A percentile compares a stretch with the other conserved stretches of the same genome.
phyloP scores from a whole-genome alignment of 2,888 invertebrate species.

The Polydrusus pterygomalis region DNA sequence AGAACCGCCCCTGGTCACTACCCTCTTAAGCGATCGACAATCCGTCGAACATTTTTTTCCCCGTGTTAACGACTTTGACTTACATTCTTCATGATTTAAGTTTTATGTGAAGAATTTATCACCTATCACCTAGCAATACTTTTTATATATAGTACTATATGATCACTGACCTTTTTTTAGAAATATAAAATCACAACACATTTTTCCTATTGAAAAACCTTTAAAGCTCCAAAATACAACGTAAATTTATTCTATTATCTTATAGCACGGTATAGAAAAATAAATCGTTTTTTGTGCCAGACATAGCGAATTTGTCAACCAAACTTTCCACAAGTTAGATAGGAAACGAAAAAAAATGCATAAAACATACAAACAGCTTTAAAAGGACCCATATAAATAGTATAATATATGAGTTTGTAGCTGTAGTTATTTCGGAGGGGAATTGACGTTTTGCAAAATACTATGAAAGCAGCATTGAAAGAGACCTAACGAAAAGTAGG shows the following conservation, averaged over 20 bases:
- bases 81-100: too few species aligned
- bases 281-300: background rate
- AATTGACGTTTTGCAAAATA: background rate
- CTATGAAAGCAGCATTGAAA: background rate
- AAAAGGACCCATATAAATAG: background rate
- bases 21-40: too few species aligned
- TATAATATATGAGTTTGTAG: background rate
- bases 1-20: too few species aligned
- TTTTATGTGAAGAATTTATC: too few species aligned
- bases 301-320: background rate
- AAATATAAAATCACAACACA: background rate
- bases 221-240: background rate
- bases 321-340: background rate
- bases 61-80: too few species aligned
- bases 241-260: constrained; percentile 1
- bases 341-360: constrained; percentile 1
- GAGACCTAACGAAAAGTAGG: too few species aligned
- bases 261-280: constrained; percentile 1
- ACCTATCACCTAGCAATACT: too few species aligned
- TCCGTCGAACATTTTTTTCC: too few species aligned
- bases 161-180: too few species aligned
- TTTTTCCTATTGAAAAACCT: background rate
- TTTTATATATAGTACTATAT: too few species aligned
- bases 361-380: background rate
- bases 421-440: background rate